Conservation (phyloP, 2,797 vertebrate genomes). For the Lithobates sylvaticus region DNA sequence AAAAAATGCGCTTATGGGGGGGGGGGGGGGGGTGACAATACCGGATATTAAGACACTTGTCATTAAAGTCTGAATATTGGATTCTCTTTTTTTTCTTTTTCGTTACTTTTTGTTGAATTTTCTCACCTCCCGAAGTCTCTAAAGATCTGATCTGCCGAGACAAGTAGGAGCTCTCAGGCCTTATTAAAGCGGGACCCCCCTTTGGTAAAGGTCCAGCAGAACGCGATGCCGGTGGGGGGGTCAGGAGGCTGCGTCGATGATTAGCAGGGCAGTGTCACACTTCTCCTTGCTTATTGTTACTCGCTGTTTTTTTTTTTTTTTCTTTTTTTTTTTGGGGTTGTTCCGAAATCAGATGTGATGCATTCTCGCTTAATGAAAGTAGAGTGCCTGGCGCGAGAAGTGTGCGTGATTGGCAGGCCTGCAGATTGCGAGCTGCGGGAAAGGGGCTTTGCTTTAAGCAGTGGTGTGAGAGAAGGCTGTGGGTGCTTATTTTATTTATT, state of each 20-base stretch:
- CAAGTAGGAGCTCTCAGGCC: conserved; percentile 71
- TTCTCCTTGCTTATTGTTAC: conserved; percentile 52
- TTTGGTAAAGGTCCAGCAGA: conserved; percentile 65
- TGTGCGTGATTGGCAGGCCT: conserved; percentile 70
- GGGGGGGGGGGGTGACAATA: conserved; percentile 79
- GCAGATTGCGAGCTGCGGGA: conserved; percentile 70
- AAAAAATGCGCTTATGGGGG: conserved; percentile 82
- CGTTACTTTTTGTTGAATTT: conserved; percentile 67
- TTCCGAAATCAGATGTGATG: conserved; percentile 64
- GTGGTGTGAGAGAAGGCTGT: conserved; percentile 64
- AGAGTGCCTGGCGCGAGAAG: conserved; percentile 67
- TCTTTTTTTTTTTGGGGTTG: conserved; percentile 56
- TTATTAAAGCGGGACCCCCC: conserved; percentile 72
- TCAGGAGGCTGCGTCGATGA: conserved; percentile 63
- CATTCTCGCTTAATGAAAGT: conserved; percentile 69
- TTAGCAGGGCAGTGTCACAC: conserved; percentile 65
- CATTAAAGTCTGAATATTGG: conserved; percentile 83
- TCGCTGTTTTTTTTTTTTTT: conserved; percentile 26
- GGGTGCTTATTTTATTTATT: conserved; percentile 63
- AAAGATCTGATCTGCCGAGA: conserved; percentile 74
- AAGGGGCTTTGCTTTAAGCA: conserved; percentile 71
- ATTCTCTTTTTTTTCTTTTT: conserved; percentile 71
- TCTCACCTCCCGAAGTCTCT: conserved; percentile 76
- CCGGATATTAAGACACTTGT: conserved; percentile 86
- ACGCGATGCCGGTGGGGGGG: conserved; percentile 41